A percentile compares a stretch with the other conserved stretches of the same genome.
Evolutionary conservation across 2,888 invertebrate genomes (phyloP).

Genomic region (Eupithecia vulgata): DNA sequence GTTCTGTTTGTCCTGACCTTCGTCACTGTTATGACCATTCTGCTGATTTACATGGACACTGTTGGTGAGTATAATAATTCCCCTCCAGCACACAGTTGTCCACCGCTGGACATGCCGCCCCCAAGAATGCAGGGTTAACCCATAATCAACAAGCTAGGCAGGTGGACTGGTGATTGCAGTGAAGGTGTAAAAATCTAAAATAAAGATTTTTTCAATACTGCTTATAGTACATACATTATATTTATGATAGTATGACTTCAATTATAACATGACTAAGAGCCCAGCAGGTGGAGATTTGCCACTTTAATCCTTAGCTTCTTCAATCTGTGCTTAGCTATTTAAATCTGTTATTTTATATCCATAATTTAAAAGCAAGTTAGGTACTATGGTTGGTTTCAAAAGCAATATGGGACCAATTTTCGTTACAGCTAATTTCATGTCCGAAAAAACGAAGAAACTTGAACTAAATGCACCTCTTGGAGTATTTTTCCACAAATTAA

Average conservation of each 20-base stretch:
- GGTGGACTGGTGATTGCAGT: neutral
- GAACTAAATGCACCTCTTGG: neutral
- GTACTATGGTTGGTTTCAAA: neutral
- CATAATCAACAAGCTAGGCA: neutral
- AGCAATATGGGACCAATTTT: conserved; percentile 2
- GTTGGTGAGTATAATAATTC: conserved; percentile 84
- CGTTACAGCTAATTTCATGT: neutral
- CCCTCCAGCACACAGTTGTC: neutral
- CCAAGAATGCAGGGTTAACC: neutral
- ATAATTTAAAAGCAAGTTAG: neutral
- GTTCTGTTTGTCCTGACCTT: conserved; percentile 90
- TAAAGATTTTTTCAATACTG: no score
- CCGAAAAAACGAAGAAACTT: neutral
- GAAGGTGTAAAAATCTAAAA: neutral
- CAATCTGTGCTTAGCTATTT: neutral
- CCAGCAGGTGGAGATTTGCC: neutral
- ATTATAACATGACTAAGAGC: neutral
- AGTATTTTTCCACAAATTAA: neutral
- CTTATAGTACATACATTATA: no score
- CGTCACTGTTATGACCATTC: conserved; percentile 90
- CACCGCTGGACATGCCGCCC: neutral
- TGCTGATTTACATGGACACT: conserved; percentile 92
- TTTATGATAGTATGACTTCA: no score
- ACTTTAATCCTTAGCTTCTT: neutral
- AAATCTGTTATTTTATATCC: neutral